Conservation (phyloP, 2,113 vertebrate species). For the Variabilichromis moorii region DNA sequence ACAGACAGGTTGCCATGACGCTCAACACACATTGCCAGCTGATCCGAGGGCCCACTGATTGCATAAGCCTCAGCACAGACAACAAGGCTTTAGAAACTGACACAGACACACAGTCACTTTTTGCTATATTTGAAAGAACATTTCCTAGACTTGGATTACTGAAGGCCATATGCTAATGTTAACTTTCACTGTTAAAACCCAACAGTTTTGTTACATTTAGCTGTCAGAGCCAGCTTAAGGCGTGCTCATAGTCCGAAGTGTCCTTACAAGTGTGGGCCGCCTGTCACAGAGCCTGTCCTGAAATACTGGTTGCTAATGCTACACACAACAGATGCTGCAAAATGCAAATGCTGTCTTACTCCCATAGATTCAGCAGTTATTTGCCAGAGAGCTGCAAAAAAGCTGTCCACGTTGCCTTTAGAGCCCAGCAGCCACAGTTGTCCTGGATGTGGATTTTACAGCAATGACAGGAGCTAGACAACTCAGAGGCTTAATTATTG, state of each 20-base stretch:
- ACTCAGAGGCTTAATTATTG: background rate
- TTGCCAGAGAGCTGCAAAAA: background rate
- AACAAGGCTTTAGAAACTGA: background rate
- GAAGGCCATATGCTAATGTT: background rate
- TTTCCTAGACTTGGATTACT: background rate
- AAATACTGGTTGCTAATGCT: background rate
- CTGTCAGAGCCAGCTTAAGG: background rate
- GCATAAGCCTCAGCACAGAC: constrained; percentile 48
- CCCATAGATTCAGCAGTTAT: background rate
- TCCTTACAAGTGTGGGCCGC: background rate
- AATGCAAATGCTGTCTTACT: background rate
- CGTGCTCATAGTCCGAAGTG: background rate
- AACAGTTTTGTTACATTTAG: background rate
- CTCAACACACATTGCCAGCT: constrained; percentile 34
- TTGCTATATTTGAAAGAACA: background rate
- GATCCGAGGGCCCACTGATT: constrained; percentile 32
- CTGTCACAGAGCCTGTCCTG: background rate
- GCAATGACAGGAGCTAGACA: background rate
- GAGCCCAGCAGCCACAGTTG: constrained; percentile 14
- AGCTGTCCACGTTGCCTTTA: background rate
- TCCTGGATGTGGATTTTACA: background rate
- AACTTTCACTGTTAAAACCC: background rate
- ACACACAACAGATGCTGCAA: background rate
- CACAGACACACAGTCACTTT: background rate
- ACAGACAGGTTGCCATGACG: constrained; percentile 48